Evolutionary conservation across 1,140 invertebrate species (phyloP), one percentile per base, ranked within the genome.

Genomic region (Drosophila subpulchrella): DNA sequence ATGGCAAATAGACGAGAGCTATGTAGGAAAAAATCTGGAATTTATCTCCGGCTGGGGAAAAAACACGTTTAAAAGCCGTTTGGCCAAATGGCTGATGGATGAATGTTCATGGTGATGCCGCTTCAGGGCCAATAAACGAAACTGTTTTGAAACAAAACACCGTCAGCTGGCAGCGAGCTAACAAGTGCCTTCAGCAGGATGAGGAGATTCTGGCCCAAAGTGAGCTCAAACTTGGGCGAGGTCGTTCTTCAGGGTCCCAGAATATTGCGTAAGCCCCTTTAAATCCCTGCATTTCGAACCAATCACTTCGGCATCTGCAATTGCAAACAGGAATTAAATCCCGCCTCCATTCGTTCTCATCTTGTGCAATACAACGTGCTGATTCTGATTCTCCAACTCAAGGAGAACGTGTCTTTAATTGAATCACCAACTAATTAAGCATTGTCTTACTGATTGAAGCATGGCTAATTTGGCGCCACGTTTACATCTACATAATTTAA

Each of bases 91-190:
- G 5, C 63, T 51, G 46, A n/a, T 30, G 44, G 53, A 27, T 27
- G 27, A 5, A 27, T 34, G 39, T 60, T 41, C 34, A 20, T 27
- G 58, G n/a, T 42, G 50, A 71, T 47, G 41, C 27, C 51, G 38
- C 67, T 50, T 50, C 67, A 71, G 51, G 65, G 67, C 67, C 67
- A 62, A 79, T 75, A 51, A 84, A 77, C 54, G 78, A 63, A 63
- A 75, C 58, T 36, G 53, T 51, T 63, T 74, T 51, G 24, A 42
- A 75, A 56, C 71, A 70, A 27, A 57, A 53, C 30, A 44, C 50
- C 44, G 42, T 10, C 62, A 32, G 15, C 12, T 70, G 63, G 7
- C 24, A 32, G 24, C n/a, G 7, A 39, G 20, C 65, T 13, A 71
- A 55, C 67, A 70, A 70, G 51, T 70, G 67, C 30, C 67, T 46